Evolutionary conservation across 2,797 vertebrate genomes (phyloP).

Genomic region (Delichon dasypus): DNA sequence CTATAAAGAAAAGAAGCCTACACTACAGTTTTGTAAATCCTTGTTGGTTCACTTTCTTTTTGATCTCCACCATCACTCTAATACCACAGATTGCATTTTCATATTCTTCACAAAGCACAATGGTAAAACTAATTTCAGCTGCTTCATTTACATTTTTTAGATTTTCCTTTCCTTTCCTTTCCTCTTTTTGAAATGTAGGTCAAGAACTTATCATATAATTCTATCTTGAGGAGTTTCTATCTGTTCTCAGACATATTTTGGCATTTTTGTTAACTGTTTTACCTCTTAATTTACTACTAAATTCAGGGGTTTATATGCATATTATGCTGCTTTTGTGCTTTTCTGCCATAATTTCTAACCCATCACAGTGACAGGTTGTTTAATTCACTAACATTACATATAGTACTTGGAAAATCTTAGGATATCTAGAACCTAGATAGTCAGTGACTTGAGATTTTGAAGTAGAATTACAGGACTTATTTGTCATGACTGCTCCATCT

Average conservation of each 20-base stretch:
- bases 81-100: not conserved
- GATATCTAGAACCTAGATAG: not conserved
- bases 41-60: not conserved
- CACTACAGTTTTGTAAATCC: not conserved
- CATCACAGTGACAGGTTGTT: not conserved
- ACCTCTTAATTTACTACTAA: not conserved
- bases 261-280: not conserved
- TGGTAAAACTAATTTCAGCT: not conserved
- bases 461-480: not conserved
- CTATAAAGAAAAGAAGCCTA: not conserved
- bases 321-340: not conserved
- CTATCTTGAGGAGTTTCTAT: not conserved
- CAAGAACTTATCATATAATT: not conserved
- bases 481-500: not conserved
- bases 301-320: not conserved
- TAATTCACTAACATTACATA: not conserved
- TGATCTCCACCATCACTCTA: not conserved
- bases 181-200: not conserved
- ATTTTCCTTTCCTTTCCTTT: not conserved
- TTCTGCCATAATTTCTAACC: not conserved
- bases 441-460: not conserved
- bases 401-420: not conserved
- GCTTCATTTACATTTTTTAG: not conserved
- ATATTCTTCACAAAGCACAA: not conserved
- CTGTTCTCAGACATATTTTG: not conserved